Percentiles rank a stretch among this genome's conserved stretches.
phyloP scores from a whole-genome alignment of 1,140 invertebrate species.

The Drepana arcuata region DNA sequence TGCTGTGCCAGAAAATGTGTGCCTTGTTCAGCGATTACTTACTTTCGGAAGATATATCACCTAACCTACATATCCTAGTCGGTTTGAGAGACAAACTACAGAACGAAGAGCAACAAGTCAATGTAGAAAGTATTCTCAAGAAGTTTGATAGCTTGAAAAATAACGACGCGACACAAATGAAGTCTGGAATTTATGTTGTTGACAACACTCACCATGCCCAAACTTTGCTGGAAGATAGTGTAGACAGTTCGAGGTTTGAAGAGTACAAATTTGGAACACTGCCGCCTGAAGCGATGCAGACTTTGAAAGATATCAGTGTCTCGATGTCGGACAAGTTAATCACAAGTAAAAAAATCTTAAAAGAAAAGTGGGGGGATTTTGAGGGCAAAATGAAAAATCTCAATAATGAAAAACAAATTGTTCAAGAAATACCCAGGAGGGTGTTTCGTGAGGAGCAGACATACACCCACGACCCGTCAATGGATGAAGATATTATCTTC shows the following conservation, averaged over 20 bases:
- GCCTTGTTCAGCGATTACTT: constrained; percentile 54
- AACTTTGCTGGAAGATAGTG: constrained; percentile 34
- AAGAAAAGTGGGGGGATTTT: constrained; percentile 65
- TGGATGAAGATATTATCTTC: constrained; percentile 54
- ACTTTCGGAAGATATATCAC: constrained; percentile 33
- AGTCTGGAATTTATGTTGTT: constrained; percentile 70
- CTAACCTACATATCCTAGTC: constrained; percentile 59
- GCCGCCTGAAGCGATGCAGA: constrained; percentile 59
- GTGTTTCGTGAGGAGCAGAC: constrained; percentile 16
- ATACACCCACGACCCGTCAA: constrained; percentile 11
- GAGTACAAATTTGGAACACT: constrained; percentile 44
- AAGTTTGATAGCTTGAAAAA: constrained; percentile 55
- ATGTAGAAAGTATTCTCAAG: constrained; percentile 42
- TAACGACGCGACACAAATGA: constrained; percentile 56
- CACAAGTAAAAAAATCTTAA: constrained; percentile 66
- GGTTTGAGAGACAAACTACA: constrained; percentile 60
- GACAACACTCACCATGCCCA: constrained; percentile 68
- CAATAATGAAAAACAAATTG: constrained; percentile 29
- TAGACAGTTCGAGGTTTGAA: constrained; percentile 27
- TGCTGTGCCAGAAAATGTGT: constrained; percentile 64
- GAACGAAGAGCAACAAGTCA: constrained; percentile 29
- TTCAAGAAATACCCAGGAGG: constrained; percentile 14
- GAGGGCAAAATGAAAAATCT: constrained; percentile 62
- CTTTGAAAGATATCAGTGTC: constrained; percentile 66
- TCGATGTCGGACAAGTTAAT: constrained; percentile 67